Evolutionary conservation across 2,888 invertebrate species (phyloP), one percentile per base, ranked within the genome.

Genomic region (Aleiodes leptofemur): DNA sequence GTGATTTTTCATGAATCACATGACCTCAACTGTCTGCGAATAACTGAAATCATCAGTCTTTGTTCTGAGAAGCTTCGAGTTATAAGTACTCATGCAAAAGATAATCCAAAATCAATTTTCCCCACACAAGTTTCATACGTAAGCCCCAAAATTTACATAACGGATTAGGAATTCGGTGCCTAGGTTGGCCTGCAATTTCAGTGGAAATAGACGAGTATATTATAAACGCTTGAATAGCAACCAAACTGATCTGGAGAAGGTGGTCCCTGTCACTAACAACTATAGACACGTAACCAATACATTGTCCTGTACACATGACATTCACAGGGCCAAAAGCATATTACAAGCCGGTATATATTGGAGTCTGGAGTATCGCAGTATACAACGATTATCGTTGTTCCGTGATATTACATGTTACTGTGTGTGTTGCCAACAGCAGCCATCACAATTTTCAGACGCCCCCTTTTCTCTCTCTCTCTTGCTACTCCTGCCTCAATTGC

Each of bases 351-450:
- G 64, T 64, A 64, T 61, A 64, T 64, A 43, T 43, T 11, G 43
- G 64, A 48, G 43, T 64, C 64, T 64, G 64, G 64, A 48, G 48
- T 64, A 64, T 34, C 34, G 38, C 61, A 61, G 61, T 61, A 61
- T 61, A 61, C 61, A 61, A 61, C 48, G 48, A 64, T 48, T 64
- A 64, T 64, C 64, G 64, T 64, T 64, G 43, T 64, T 48, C 43
- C 43, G 64, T 43, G 48, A 9, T 64, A 64, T 64, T 64, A 48
- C 64, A 64, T 43, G 48, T 16, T 64, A 9, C 64, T n/a, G 48
- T 64, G 38, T 64, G 38, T 64, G 64, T 64, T 64, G 64, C 43
- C 64, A 64, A 64, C 64, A 64, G 64, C 23, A 61, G 61, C 61
- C 34, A 38, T 34, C 43, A 43, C 8, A 43, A 43, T 43, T 43